phyloP scores from a whole-genome alignment of 2,888 invertebrate species.

The Graphium colonna region DNA sequence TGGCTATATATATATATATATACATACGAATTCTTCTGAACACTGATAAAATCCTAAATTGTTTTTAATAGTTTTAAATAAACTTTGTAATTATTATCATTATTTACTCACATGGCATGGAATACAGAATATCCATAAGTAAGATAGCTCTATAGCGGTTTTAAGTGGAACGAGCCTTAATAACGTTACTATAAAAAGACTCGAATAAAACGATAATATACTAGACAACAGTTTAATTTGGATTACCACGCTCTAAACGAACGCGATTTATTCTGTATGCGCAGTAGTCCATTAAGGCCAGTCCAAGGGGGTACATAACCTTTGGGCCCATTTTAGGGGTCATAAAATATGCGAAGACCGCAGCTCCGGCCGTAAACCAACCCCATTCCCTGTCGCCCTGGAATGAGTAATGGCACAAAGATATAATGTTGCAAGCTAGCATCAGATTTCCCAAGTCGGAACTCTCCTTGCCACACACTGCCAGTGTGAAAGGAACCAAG shows the following conservation, averaged over 20 bases:
- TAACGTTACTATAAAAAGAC: no score
- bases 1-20: no score
- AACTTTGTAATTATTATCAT: no score
- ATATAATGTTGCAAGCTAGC: constrained; percentile 54
- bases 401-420: constrained; percentile 48
- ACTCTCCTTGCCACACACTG: constrained; percentile 50
- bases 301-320: constrained; percentile 51
- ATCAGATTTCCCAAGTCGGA: constrained; percentile 46
- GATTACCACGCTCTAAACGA: constrained; percentile 6
- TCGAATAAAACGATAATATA: no score
- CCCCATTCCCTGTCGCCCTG: constrained; percentile 49
- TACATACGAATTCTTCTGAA: no score
- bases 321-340: constrained; percentile 38
- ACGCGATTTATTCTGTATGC: constrained; percentile 49
- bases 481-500: constrained; percentile 53
- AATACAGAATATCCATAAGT: no score
- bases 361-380: constrained; percentile 57
- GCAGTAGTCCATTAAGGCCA: constrained; percentile 59
- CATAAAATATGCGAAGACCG: constrained; percentile 50
- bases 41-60: no score
- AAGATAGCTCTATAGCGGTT: no score
- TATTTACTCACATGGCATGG: no score
- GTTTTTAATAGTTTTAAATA: no score
- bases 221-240: constrained; percentile 7
- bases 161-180: no score